Conservation (phyloP, 2,113 vertebrate species). For the Seriola rivoliana region DNA sequence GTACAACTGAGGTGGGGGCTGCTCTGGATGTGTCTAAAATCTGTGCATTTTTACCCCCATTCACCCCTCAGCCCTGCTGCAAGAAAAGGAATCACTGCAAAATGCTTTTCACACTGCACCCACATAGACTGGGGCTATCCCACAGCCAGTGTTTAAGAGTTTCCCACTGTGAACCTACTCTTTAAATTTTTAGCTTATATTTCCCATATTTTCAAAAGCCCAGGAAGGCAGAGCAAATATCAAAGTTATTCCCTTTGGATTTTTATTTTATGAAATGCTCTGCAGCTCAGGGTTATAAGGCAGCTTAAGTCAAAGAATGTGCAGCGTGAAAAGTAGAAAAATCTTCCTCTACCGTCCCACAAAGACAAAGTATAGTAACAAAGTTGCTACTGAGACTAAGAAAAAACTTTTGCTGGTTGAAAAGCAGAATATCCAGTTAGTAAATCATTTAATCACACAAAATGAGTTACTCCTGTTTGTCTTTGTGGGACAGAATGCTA, state of each 20-base stretch:
- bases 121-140: background rate
- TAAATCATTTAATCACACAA: background rate
- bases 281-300: too few species aligned
- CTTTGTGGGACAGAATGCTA: slow-evolving; percentile 48
- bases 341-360: slow-evolving; percentile 6
- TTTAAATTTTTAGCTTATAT: too few species aligned
- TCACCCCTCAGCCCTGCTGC: slow-evolving; percentile 32
- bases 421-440: background rate
- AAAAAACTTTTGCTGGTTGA: background rate
- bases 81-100: slow-evolving; percentile 32
- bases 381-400: background rate
- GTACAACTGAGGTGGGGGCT: slow-evolving; percentile 95
- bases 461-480: slow-evolving; percentile 34
- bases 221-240: too few species aligned
- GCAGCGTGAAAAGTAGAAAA: slow-evolving; percentile 69
- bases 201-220: too few species aligned
- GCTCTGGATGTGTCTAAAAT: slow-evolving; percentile 63
- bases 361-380: slow-evolving; percentile 49
- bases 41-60: slow-evolving; percentile 11
- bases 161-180: background rate
- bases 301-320: background rate
- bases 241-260: too few species aligned
- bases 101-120: slow-evolving; percentile 69
- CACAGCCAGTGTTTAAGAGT: background rate
- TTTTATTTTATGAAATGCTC: background rate